Evolutionary conservation across 2,797 vertebrate genomes (phyloP).

Genomic region (Dermochelys coriacea): DNA sequence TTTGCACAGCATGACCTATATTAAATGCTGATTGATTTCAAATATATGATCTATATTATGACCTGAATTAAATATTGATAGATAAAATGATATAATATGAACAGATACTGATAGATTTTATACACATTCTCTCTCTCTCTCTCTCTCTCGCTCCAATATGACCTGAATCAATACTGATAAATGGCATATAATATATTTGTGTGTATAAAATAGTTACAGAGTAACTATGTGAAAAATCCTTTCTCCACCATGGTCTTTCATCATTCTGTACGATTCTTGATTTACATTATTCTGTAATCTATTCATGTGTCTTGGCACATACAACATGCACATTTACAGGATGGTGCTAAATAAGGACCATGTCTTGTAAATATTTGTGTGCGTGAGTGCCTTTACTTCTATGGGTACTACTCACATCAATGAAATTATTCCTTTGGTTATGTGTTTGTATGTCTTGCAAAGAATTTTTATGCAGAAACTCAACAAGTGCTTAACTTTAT

Average conservation of each 20-base stretch:
- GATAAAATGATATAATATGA: neutral
- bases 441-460: neutral
- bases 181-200: neutral
- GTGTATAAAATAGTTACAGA: neutral
- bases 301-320: neutral
- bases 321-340: neutral
- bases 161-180: neutral
- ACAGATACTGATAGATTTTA: neutral
- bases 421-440: neutral
- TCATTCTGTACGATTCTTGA: neutral
- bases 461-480: neutral
- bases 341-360: neutral
- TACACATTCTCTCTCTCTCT: neutral
- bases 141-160: neutral
- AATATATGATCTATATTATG: neutral
- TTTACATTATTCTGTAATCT: neutral
- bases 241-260: neutral
- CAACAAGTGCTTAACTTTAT: neutral
- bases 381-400: neutral
- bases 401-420: rapidly evolving
- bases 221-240: neutral
- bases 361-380: rapidly evolving
- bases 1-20: neutral
- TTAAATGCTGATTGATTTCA: neutral
- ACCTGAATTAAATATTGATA: neutral